Percentiles rank a stretch among this genome's conserved stretches.
These are phyloP conservation scores for Teleiodes luculella DNA, from an alignment of 2,888 invertebrate genomes.

Conservation along the genomic window DNA sequence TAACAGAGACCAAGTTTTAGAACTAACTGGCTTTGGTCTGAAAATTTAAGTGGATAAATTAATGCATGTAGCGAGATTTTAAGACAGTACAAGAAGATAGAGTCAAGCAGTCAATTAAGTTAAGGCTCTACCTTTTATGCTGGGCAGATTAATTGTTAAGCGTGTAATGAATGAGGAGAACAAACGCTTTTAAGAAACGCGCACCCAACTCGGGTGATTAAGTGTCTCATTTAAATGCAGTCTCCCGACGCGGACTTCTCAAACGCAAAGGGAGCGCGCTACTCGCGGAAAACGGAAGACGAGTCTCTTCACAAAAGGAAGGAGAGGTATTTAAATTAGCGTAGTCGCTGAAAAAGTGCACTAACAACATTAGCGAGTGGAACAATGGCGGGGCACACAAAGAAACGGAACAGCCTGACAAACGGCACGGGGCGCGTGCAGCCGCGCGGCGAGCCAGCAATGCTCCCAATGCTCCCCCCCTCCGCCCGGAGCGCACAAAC, in stretches of 20 bases:
- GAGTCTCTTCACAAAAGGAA: conserved; percentile 73
- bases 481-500: conserved; percentile 28
- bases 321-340: conserved; percentile 76
- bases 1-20: no score
- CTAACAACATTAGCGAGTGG: conserved; percentile 75
- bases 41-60: no score
- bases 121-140: conserved; percentile 11
- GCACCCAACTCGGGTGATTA: conserved; percentile 73
- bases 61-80: background rate
- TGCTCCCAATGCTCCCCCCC: no score
- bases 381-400: conserved; percentile 70
- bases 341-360: conserved; percentile 76
- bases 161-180: conserved; percentile 69
- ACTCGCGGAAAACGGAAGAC: conserved; percentile 76
- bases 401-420: conserved; percentile 56
- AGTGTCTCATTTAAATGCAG: conserved; percentile 79
- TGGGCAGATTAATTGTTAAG: conserved; percentile 28
- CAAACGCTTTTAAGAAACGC: conserved; percentile 68
- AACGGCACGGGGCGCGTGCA: conserved; percentile 34
- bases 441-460: conserved; percentile 16
- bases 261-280: conserved; percentile 71
- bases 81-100: background rate
- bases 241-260: conserved; percentile 70
- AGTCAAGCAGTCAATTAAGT: conserved; percentile 10
- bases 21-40: no score